Evolutionary conservation across 2,888 invertebrate species (phyloP), one percentile per base, ranked within the genome.

Genomic region (Brachypalpus laphriformis): DNA sequence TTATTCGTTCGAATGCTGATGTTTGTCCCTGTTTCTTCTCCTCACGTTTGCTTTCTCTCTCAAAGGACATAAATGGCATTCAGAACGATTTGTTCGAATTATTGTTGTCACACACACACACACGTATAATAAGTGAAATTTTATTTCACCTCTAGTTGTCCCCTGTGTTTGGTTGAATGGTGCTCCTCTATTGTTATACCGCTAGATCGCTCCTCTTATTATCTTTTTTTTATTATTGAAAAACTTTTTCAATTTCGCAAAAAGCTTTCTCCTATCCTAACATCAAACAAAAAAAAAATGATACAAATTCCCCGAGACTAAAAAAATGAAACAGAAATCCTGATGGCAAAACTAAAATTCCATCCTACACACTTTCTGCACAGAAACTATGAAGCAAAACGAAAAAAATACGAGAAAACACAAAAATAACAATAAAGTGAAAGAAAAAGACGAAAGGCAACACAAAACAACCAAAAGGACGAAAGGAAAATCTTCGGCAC

Each of bases 171-270:
- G 2, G 25, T 9, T 34, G 42, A 31, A 22, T 7, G 0, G 16
- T 34, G 34, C 31, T 45, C 31, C 61, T 22, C 18, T 66, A 14
- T n/a, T 11, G n/a, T 16, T 31, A 31, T 14, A 42, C 61, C 72
- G 22, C 40, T 59, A 37, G 40, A 66, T 49, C 68, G 28, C 11
- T 57, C 22, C 66, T 40, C 20, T 65, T 40, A 66, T 51, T 66
- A 51, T 65, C 7, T 57, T 56, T 40, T 56, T 63, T 65, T 51
- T 56, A 31, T 47, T 78, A 78, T 78, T 78, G 71, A 65, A 78
- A 78, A 78, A 78, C 28, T 78, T 78, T 78, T 78, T 78, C 78
- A 78, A 78, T 78, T 78, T 78, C 61, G 22, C 63, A 65, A 78
- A 78, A 71, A 78, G 78, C 78, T 78, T 70, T 63, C 45, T 34